phyloP scores from a whole-genome alignment of 2,888 invertebrate genomes.

The Luffia ferchaultella region DNA sequence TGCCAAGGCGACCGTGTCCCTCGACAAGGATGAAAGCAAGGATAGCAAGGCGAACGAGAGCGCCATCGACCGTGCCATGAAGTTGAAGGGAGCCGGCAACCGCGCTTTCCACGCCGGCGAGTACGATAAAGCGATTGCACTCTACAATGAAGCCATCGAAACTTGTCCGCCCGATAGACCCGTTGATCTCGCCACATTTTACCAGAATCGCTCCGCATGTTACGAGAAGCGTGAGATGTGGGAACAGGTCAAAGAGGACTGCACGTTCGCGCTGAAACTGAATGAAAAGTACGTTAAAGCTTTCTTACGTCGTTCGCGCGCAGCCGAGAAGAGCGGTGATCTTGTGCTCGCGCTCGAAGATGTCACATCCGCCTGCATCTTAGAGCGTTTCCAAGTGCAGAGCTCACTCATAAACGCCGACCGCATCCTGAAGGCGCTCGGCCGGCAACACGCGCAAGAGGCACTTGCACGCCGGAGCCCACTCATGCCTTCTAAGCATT shows the following conservation, averaged over 20 bases:
- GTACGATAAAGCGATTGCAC: constrained; percentile 88
- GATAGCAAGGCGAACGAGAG: constrained; percentile 49
- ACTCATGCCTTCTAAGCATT: constrained; percentile 84
- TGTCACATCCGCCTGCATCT: constrained; percentile 90
- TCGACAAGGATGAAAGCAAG: constrained; percentile 64
- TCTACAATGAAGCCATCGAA: constrained; percentile 94
- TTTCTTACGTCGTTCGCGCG: constrained; percentile 82
- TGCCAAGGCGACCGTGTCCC: constrained; percentile 67
- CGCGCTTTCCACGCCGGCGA: constrained; percentile 84
- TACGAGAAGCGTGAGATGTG: constrained; percentile 91
- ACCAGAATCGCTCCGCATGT: constrained; percentile 95
- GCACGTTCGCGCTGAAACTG: constrained; percentile 82
- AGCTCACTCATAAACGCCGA: constrained; percentile 85
- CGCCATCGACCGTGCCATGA: constrained; percentile 77
- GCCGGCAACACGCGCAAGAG: constrained; percentile 77
- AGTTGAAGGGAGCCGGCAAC: constrained; percentile 90
- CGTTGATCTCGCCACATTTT: constrained; percentile 86
- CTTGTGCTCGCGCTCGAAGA: constrained; percentile 87
- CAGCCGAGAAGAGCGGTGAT: constrained; percentile 81
- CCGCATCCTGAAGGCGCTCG: constrained; percentile 84
- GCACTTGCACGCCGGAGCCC: constrained; percentile 74
- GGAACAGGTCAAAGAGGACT: constrained; percentile 86
- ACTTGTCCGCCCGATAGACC: constrained; percentile 79
- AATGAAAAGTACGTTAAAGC: constrained; percentile 92
- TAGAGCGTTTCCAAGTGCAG: constrained; percentile 88